Conservation (phyloP, 2,888 invertebrate species). For the Euplexia lucipara region DNA sequence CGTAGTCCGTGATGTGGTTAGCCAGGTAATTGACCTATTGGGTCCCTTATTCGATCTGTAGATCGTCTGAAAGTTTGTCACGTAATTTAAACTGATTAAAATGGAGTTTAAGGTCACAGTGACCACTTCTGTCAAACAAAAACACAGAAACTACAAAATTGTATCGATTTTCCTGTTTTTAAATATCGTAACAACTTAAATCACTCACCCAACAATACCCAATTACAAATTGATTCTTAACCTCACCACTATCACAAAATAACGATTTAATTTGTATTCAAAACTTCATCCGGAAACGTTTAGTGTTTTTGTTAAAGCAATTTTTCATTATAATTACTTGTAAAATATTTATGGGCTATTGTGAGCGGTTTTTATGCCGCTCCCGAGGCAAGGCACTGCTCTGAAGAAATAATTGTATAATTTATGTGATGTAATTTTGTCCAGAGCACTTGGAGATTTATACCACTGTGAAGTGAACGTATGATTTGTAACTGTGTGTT, state of each 20-base stretch:
- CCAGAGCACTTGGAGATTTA: slow-evolving; percentile 69
- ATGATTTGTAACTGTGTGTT: slow-evolving; percentile 68
- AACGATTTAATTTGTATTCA: slow-evolving; percentile 80
- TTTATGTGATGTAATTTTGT: slow-evolving; percentile 83
- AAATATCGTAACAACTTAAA: slow-evolving; percentile 48
- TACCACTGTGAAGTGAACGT: slow-evolving; percentile 67
- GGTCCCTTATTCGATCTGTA: too few species aligned
- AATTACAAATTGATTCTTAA: slow-evolving; percentile 76
- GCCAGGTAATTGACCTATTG: too few species aligned
- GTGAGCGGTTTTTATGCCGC: slow-evolving; percentile 78
- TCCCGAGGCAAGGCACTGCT: slow-evolving; percentile 64
- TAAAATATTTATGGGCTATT: slow-evolving; percentile 88
- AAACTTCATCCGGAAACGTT: slow-evolving; percentile 80
- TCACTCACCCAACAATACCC: slow-evolving; percentile 68
- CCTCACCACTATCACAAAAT: slow-evolving; percentile 63
- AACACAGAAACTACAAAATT: not conserved
- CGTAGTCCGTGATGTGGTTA: too few species aligned
- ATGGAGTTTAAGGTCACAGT: not conserved
- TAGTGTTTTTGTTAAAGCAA: slow-evolving; percentile 75
- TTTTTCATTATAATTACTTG: slow-evolving; percentile 88
- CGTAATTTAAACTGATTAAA: not conserved
- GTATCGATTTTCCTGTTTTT: slow-evolving; percentile 17
- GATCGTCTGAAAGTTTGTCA: too few species aligned
- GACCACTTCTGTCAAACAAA: slow-evolving; percentile 9
- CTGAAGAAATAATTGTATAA: slow-evolving; percentile 77